Percentiles rank a stretch among this genome's conserved stretches.
Evolutionary conservation across 2,113 vertebrate species (phyloP).

Genomic region (Cavia porcellus): DNA sequence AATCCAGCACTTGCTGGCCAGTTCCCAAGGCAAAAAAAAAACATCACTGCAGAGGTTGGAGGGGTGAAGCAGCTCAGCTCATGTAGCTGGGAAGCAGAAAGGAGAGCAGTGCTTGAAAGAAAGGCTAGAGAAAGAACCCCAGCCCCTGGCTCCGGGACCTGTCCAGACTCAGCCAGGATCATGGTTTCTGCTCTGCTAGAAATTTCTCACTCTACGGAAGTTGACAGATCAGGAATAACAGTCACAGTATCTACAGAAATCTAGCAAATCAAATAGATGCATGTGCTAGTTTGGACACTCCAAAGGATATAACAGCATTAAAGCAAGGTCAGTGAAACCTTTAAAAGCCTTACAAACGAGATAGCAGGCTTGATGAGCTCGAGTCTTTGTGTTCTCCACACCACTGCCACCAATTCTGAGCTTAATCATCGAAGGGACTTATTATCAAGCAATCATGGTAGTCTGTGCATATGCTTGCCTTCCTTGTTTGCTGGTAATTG

Average conservation of each 20-base stretch:
- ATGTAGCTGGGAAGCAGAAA: background rate
- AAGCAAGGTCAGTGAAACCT: conserved; percentile 56
- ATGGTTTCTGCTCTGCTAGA: background rate
- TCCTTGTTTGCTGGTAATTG: conserved; percentile 86
- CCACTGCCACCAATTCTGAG: conserved; percentile 83
- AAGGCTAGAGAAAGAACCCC: background rate
- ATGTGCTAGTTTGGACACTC: background rate
- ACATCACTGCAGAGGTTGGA: too few species aligned
- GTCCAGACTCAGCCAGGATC: background rate
- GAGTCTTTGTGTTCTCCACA: conserved; percentile 84
- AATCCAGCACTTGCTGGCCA: background rate
- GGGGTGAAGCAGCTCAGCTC: background rate
- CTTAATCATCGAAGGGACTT: conserved; percentile 86
- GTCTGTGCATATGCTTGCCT: conserved; percentile 85
- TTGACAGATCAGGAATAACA: background rate
- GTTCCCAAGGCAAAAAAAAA: background rate
- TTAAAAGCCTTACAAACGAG: conserved; percentile 72
- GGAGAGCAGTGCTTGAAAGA: background rate
- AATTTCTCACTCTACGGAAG: background rate
- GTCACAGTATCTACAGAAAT: background rate
- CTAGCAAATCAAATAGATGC: background rate
- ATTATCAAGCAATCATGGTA: conserved; percentile 84
- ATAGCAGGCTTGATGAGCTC: conserved; percentile 72
- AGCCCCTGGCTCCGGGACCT: background rate
- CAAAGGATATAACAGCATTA: conserved; percentile 30